Percentiles rank a stretch among this genome's conserved stretches.
Evolutionary conservation across 2,113 vertebrate species (phyloP).

Genomic region (Indicator indicator): DNA sequence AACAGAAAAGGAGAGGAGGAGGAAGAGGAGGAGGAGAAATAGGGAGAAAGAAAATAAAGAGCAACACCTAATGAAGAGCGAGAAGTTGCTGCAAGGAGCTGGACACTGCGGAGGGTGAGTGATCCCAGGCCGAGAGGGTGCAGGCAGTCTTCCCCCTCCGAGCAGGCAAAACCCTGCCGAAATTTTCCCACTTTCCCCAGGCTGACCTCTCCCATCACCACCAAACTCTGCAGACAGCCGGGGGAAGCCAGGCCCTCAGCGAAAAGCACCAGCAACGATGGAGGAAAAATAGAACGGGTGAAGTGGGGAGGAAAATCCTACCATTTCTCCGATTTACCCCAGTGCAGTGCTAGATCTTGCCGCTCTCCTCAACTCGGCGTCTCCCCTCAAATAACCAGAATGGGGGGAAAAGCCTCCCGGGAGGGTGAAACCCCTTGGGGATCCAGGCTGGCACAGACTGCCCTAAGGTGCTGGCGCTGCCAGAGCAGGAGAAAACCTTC

Average conservation of each 20-base stretch:
- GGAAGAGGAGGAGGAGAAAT: background rate
- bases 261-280: background rate
- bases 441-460: background rate
- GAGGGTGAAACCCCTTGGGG: background rate
- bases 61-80: background rate
- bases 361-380: background rate
- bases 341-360: background rate
- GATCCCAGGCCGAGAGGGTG: background rate
- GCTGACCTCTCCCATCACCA: background rate
- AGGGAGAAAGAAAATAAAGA: background rate
- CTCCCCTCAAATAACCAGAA: background rate
- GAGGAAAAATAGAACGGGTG: accelerated
- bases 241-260: background rate
- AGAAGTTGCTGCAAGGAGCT: background rate
- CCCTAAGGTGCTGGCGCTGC: background rate
- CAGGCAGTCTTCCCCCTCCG: background rate
- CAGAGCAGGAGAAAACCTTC: background rate
- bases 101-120: constrained; percentile 8
- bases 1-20: background rate
- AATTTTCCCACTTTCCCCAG: accelerated
- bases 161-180: background rate
- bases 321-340: background rate
- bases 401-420: background rate
- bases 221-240: background rate
- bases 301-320: background rate